Conservation (phyloP, 2,113 vertebrate genomes). For the Tachuris rubrigastra region DNA sequence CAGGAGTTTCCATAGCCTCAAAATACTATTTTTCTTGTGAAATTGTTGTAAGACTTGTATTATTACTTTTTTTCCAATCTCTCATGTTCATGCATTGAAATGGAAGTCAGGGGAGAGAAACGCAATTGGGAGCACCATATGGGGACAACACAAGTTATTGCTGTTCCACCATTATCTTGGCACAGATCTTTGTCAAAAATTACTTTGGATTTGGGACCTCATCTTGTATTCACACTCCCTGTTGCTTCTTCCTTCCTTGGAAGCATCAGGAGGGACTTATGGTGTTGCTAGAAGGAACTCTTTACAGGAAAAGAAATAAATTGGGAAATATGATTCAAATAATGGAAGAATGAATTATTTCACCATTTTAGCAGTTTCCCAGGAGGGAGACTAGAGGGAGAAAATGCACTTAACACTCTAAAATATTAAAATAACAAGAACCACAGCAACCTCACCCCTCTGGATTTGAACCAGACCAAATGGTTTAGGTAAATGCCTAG, state of each 20-base stretch:
- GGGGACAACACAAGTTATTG: not conserved
- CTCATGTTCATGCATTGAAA: not conserved
- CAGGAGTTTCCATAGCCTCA: not conserved
- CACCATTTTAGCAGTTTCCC: slow-evolving; percentile 17
- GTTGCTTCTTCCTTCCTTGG: not conserved
- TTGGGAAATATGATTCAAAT: slow-evolving; percentile 22
- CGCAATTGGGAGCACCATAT: not conserved
- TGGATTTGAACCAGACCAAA: not conserved
- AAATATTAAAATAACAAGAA: slow-evolving; percentile 44
- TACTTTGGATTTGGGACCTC: not conserved
- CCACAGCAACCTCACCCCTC: slow-evolving; percentile 21
- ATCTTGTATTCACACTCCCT: not conserved
- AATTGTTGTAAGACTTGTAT: not conserved
- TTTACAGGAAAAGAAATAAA: slow-evolving; percentile 50
- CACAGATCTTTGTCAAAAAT: slow-evolving; percentile 1
- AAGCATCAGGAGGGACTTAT: not conserved
- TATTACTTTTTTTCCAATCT: not conserved
- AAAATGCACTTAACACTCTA: slow-evolving; percentile 48
- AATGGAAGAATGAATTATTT: slow-evolving; percentile 50
- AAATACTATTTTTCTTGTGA: not conserved
- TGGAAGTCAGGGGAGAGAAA: not conserved
- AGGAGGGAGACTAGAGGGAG: not conserved
- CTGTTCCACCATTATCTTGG: slow-evolving; percentile 7
- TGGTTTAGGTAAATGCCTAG: slow-evolving; percentile 32
- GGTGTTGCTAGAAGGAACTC: not conserved